phyloP scores from a whole-genome alignment of 92 coral and sea anemone species.

The Umimayanthus chanpuru region DNA sequence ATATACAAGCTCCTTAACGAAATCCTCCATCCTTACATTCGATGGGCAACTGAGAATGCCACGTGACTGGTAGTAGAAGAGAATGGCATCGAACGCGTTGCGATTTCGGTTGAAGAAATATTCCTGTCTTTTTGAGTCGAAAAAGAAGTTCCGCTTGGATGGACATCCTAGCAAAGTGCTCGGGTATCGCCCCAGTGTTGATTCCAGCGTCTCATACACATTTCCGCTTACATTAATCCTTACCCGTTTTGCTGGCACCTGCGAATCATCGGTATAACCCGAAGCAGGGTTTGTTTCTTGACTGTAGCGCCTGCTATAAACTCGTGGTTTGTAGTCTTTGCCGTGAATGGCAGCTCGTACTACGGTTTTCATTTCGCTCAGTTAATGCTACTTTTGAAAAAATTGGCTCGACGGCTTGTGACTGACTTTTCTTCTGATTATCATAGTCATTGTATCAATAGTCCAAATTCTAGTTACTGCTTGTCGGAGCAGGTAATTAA shows the following conservation, averaged over 20 bases:
- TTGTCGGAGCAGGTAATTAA: not conserved
- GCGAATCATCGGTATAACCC: not conserved
- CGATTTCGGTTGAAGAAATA: conserved; percentile 89
- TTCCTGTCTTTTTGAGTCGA: conserved; percentile 70
- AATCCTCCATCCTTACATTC: conserved; percentile 78
- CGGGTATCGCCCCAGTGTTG: conserved; percentile 85
- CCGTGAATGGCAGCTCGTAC: conserved; percentile 23
- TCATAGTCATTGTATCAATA: not conserved
- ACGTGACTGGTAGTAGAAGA: conserved; percentile 90
- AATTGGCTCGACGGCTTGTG: not conserved
- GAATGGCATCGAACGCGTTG: conserved; percentile 90
- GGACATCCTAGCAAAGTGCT: conserved; percentile 83
- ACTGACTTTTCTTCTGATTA: not conserved
- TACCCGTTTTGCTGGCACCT: conserved; percentile 39
- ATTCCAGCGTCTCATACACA: conserved; percentile 80
- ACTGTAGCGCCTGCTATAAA: conserved; percentile 24
- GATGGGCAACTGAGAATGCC: conserved; percentile 89
- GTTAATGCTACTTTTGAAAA: not conserved
- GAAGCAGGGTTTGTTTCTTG: not conserved
- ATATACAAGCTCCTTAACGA: conserved; percentile 79
- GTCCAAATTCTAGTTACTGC: not conserved
- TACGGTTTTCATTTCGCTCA: conserved; percentile 14
- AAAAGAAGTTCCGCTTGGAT: conserved; percentile 67
- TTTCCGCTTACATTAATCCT: conserved; percentile 86
- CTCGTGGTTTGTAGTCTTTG: not conserved